phyloP scores from a whole-genome alignment of 2,113 vertebrate species.

The Lepus europaeus region DNA sequence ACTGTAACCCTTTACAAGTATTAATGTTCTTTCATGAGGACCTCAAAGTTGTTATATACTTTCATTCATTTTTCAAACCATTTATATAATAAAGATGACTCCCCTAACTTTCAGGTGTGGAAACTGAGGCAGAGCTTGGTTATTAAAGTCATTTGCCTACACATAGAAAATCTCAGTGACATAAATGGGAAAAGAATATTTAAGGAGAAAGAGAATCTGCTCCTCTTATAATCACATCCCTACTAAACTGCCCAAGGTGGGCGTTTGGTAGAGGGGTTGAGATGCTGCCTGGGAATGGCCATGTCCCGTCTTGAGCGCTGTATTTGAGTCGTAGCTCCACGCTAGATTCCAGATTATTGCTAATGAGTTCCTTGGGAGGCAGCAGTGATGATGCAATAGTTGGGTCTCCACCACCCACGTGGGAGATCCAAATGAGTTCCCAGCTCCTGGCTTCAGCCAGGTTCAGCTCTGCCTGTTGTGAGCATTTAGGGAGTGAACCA shows the following conservation, averaged over 20 bases:
- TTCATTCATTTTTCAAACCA: constrained; percentile 27
- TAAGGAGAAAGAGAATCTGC: neutral
- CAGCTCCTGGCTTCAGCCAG: too few relatives aligned
- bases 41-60: neutral
- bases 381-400: too few relatives aligned
- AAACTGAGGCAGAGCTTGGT: neutral
- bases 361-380: too few relatives aligned
- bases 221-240: neutral
- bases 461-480: too few relatives aligned
- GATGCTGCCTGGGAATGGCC: too few relatives aligned
- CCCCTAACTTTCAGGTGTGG: neutral
- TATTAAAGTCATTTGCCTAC: neutral
- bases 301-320: too few relatives aligned
- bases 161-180: neutral
- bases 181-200: neutral
- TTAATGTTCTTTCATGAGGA: neutral
- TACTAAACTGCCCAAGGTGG: neutral
- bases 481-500: too few relatives aligned
- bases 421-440: too few relatives aligned
- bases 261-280: too few relatives aligned
- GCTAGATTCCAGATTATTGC: too few relatives aligned
- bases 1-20: neutral
- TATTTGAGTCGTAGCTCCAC: too few relatives aligned
- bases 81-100: neutral
- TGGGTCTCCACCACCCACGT: too few relatives aligned